A percentile compares a stretch with the other conserved stretches of the same genome.
Evolutionary conservation across 2,888 invertebrate genomes (phyloP).

Genomic region (Exocentrus adspersus): DNA sequence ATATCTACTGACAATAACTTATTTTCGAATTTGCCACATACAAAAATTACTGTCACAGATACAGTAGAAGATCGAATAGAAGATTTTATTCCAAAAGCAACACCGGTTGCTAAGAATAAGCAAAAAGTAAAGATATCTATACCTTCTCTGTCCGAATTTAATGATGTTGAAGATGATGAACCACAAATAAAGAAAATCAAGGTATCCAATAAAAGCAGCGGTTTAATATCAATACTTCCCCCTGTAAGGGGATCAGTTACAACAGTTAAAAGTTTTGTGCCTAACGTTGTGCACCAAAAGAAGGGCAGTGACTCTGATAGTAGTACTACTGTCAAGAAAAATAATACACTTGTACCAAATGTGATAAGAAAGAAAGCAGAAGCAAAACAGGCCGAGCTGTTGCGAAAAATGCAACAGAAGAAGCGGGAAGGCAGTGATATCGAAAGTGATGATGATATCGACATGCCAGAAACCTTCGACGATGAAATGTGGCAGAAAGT

Average conservation of each 20-base stretch:
- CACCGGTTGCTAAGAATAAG: conserved; percentile 43
- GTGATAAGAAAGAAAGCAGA: conserved; percentile 39
- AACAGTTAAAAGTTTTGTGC: conserved; percentile 51
- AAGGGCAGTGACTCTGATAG: conserved; percentile 31
- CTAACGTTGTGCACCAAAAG: conserved; percentile 45
- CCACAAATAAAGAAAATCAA: conserved; percentile 46
- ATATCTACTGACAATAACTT: conserved; percentile 30
- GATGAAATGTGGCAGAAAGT: conserved; percentile 65
- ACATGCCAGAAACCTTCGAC: conserved; percentile 61
- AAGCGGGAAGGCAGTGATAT: conserved; percentile 44
- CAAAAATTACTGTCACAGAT: conserved; percentile 36
- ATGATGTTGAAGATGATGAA: conserved; percentile 45
- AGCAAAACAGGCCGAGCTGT: conserved; percentile 32
- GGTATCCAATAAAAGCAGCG: conserved; percentile 46
- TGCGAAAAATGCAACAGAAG: conserved; percentile 29
- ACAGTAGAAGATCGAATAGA: conserved; percentile 51
- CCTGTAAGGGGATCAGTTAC: conserved; percentile 51
- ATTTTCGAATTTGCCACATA: conserved; percentile 50
- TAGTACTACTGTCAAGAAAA: not conserved
- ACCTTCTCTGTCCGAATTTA: conserved; percentile 53
- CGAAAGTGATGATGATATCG: conserved; percentile 54
- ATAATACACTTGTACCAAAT: conserved; percentile 33
- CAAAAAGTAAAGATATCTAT: conserved; percentile 54
- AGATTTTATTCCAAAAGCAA: conserved; percentile 55
- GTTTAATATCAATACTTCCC: conserved; percentile 52